Conservation (phyloP, 2,888 invertebrate genomes). For the Alviniconcha strummeri region DNA sequence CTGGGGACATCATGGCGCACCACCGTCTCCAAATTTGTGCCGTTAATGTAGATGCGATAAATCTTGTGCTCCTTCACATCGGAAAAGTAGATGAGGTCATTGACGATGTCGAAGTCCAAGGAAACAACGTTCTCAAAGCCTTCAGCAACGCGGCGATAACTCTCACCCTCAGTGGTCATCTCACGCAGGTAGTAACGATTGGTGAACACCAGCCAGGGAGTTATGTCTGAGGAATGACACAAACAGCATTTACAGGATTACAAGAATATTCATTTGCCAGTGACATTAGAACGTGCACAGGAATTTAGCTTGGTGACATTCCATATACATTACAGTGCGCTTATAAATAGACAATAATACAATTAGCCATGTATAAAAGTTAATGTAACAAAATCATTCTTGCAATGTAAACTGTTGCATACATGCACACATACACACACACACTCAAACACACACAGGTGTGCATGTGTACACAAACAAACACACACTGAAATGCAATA, state of each 20-base stretch:
- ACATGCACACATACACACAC: not conserved
- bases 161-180: conserved; percentile 90
- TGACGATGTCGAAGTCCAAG: conserved; percentile 63
- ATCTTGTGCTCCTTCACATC: conserved; percentile 63
- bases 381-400: no score
- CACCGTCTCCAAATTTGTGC: conserved; percentile 62
- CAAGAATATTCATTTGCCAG: no score
- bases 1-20: conserved; percentile 59
- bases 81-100: conserved; percentile 63
- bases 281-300: no score
- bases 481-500: no score
- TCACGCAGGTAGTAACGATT: conserved; percentile 98
- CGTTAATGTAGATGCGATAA: conserved; percentile 71
- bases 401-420: no score
- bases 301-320: no score
- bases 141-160: conserved; percentile 89
- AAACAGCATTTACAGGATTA: not conserved
- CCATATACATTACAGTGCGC: no score
- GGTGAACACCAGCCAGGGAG: conserved; percentile 76
- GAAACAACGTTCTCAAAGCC: conserved; percentile 95
- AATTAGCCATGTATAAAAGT: no score
- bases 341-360: no score
- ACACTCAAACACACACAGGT: no score
- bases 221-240: conserved; percentile 53
- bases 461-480: no score